Base-by-base conservation (phyloP, 2,888 invertebrate genomes). In the Alentia gelatinosa region DNA sequence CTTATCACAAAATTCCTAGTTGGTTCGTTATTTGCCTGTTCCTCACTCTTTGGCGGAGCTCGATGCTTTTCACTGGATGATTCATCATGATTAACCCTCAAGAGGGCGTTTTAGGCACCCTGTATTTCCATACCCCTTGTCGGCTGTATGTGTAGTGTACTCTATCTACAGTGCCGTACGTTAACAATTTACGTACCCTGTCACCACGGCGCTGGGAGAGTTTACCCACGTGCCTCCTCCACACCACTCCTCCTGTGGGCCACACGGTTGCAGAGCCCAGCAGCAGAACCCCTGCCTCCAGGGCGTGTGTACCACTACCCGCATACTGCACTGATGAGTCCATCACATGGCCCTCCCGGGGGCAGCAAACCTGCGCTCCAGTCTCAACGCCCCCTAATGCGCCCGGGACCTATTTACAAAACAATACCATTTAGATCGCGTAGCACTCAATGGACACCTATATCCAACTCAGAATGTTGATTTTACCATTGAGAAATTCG, bases 121-220 rank as follows among this genome's bases (percentile, higher is more conserved):
- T n/a, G n/a, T n/a, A n/a, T n/a, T n/a, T n/a, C n/a, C n/a, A n/a
- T n/a, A n/a, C n/a, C n/a, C n/a, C n/a, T n/a, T n/a, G n/a, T n/a
- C n/a, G n/a, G n/a, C n/a, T n/a, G n/a, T n/a, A n/a, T n/a, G n/a
- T n/a, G 56, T 19, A n/a, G 56, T 56, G 56, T 56, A 19, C 56
- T 19, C n/a, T 56, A 56, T n/a, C 56, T 56, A 68, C 68, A 68
- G 30, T 12, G 12, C 68, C 30, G 68, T 68, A 68, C 68, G 30
- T 30, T 68, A 68, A 68, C 68, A 68, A 30, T 68, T 68, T 68
- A 68, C 68, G 68, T 56, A 56, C n/a, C 56, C 56, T 56, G 56
- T 56, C 56, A 56, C 56, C 68, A 26, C 30, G 68, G 12, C 26
- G n/a, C 68, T 68, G 26, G 47, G 12, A 12, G 68, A 68, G 68